Evolutionary conservation across 2,888 invertebrate genomes (phyloP).

Genomic region (Leucoma salicis): DNA sequence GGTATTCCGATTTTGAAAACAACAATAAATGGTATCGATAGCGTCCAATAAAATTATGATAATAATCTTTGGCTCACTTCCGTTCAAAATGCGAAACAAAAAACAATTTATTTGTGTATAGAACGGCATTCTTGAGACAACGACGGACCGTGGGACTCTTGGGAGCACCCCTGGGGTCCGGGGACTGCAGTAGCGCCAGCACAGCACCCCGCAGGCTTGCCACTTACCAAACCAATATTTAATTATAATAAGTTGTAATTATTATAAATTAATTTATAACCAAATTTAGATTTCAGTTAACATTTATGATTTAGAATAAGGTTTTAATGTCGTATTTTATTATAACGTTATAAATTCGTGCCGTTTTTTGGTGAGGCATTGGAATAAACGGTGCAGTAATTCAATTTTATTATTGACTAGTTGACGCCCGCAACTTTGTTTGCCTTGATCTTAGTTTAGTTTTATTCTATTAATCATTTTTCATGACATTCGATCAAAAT

Average conservation of each 20-base stretch:
- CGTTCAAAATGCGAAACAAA: constrained; percentile 40
- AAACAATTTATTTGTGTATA: constrained; percentile 23
- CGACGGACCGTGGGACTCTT: constrained; percentile 44
- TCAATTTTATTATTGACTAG: no score
- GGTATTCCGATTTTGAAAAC: constrained; percentile 9
- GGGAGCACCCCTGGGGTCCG: constrained; percentile 33
- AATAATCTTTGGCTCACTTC: constrained; percentile 43
- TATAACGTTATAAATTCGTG: neutral
- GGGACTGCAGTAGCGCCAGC: constrained; percentile 48
- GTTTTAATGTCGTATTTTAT: neutral
- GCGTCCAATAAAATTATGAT: constrained; percentile 23
- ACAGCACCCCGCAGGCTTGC: constrained; percentile 47
- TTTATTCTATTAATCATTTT: no score
- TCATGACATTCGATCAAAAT: no score
- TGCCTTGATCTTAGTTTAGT: no score
- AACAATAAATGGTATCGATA: constrained; percentile 14
- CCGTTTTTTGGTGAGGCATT: neutral
- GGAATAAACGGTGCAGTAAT: neutral
- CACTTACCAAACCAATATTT: constrained; percentile 49
- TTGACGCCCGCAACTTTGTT: no score
- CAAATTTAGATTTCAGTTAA: neutral
- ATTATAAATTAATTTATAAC: constrained; percentile 41
- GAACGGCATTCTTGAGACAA: constrained; percentile 41
- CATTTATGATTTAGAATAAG: neutral
- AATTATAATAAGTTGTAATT: constrained; percentile 45